Evolutionary conservation across 1,140 invertebrate genomes (phyloP).

Genomic region (Drosophila ohnishii): DNA sequence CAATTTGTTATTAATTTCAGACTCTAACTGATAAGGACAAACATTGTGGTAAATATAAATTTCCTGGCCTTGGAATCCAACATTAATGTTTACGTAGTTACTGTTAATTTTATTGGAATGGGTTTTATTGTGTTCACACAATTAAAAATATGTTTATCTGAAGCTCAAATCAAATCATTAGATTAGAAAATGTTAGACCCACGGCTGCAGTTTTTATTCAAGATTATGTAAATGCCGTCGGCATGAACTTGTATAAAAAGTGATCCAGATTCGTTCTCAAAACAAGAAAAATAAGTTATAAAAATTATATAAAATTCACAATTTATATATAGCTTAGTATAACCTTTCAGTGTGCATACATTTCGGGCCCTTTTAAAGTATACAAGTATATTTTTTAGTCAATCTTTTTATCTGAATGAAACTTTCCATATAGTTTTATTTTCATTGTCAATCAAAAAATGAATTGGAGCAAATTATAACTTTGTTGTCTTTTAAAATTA

Average conservation of each 20-base stretch:
- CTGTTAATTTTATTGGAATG: background rate
- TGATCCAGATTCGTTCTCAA: background rate
- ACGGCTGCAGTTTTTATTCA: background rate
- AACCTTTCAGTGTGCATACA: no score
- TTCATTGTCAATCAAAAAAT: no score
- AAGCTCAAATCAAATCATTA: background rate
- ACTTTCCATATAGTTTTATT: no score
- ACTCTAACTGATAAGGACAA: background rate
- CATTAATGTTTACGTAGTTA: background rate
- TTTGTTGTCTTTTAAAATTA: no score
- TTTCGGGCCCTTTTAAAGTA: no score
- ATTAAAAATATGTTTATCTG: background rate
- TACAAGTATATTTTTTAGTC: no score
- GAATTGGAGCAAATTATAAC: no score
- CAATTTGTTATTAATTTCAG: background rate
- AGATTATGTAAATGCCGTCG: background rate
- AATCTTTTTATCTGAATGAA: no score
- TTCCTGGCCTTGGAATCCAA: background rate
- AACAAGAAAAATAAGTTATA: background rate
- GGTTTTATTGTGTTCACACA: background rate
- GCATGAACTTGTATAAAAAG: background rate
- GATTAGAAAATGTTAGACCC: background rate
- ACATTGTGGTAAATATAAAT: background rate
- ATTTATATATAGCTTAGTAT: background rate
- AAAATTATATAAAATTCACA: background rate